These are phyloP conservation scores for Etheostoma nigrum DNA, from an alignment of 2,797 vertebrate species.

Conservation along the genomic window DNA sequence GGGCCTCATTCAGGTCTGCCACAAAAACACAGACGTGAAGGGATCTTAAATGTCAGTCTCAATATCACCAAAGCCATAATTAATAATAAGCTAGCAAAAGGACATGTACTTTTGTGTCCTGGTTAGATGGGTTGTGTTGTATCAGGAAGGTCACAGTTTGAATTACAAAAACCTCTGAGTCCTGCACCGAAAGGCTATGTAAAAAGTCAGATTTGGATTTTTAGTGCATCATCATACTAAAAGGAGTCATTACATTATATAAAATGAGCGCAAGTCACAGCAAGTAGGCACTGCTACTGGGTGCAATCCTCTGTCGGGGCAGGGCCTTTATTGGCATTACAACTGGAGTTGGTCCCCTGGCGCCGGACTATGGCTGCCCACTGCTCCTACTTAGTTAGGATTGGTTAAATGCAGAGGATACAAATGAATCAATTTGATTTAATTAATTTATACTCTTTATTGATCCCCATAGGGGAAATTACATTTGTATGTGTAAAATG, in stretches of 20 bases:
- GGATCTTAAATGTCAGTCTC: constrained; percentile 73
- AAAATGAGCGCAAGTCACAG: too few species aligned
- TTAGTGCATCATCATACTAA: background rate
- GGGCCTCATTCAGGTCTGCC: constrained; percentile 71
- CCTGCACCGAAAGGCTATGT: background rate
- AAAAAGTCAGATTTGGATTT: constrained; percentile 11
- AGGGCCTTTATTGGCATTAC: too few species aligned
- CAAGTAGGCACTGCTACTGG: too few species aligned
- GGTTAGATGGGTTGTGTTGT: constrained; percentile 16
- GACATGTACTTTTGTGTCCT: constrained; percentile 28
- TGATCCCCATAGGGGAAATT: too few species aligned
- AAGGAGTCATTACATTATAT: background rate
- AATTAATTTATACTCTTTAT: too few species aligned
- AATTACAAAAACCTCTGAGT: constrained; percentile 8
- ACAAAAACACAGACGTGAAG: constrained; percentile 63
- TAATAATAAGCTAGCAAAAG: constrained; percentile 49
- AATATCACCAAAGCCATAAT: constrained; percentile 56
- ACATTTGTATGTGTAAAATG: too few species aligned
- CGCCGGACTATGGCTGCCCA: too few species aligned
- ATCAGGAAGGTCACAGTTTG: constrained; percentile 7
- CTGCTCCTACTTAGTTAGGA: too few species aligned
- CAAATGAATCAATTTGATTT: too few species aligned
- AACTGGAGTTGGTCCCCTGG: too few species aligned
- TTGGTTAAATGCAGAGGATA: too few species aligned
- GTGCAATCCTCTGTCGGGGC: too few species aligned